Base-by-base conservation (phyloP, 1,140 invertebrate genomes). In the Cydia strobilella region DNA sequence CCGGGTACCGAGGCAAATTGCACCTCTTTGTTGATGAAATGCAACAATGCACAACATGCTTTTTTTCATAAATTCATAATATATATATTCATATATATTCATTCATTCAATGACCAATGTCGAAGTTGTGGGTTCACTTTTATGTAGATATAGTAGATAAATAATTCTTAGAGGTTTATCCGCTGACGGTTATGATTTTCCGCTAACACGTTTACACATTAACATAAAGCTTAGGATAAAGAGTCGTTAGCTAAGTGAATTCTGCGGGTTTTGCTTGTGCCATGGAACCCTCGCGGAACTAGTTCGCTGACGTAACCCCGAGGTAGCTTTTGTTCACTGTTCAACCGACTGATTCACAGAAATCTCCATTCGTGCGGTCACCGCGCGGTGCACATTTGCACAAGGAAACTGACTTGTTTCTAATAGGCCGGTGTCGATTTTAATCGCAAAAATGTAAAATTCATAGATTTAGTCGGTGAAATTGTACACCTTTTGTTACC, bases 1-100 rank as follows among this genome's bases (percentile, higher is more conserved):
- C 75, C 75, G 25, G 63, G 48, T 69, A 72, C n/a, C 54, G 54
- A 59, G 54, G 9, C 54, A 59, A 59, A 59, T 59, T 23, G 54
- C 54, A 59, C 18, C 18, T 59, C 54, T 59, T 23, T 59, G 54
- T 59, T 59, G 18, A 20, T 59, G 18, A 59, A 59, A 59, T 20
- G 20, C 54, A 59, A 20, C 18, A 23, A 20, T 59, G 54, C 54
- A 59, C n/a, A 51, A 51, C n/a, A 51, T 18, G 15, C 15, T 51
- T 51, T 51, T 51, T 51, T 51, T 51, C 48, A 18, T 15, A 3
- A 48, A n/a, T 51, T 51, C 48, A 9, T 15, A 15, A 15, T n/a
- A 51, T n/a, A n/a, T 4, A n/a, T n/a, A n/a, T n/a, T n/a, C n/a
- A n/a, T n/a, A n/a, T n/a, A n/a, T n/a, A n/a, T n/a, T n/a, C n/a